Percentiles rank a stretch among this genome's conserved stretches.
Evolutionary conservation across 2,888 invertebrate species (phyloP).

Genomic region (Poecilobothrus nobilitatus): DNA sequence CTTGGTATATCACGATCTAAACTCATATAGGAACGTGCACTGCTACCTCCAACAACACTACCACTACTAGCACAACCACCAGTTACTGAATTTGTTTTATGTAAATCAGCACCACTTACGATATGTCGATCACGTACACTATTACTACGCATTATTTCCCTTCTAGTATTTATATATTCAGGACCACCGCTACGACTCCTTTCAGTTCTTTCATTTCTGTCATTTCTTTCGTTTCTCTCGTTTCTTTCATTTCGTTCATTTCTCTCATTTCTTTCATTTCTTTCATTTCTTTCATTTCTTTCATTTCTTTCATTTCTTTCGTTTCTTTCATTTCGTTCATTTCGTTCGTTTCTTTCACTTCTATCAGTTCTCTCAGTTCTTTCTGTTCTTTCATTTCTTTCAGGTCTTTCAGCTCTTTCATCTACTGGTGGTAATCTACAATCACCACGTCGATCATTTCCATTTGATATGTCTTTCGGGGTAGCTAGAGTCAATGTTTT

Average conservation of each 20-base stretch:
- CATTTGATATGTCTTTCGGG: constrained; percentile 25
- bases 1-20: constrained; percentile 26
- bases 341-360: background rate
- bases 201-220: background rate
- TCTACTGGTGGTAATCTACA: background rate
- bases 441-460: constrained; percentile 17
- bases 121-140: constrained; percentile 28
- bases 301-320: background rate
- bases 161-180: constrained; percentile 21
- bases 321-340: background rate
- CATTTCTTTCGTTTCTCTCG: background rate
- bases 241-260: background rate
- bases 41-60: constrained; percentile 16
- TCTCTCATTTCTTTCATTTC: background rate
- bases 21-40: constrained; percentile 23
- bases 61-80: constrained; percentile 18
- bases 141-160: constrained; percentile 29
- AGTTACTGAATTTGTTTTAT: constrained; percentile 20
- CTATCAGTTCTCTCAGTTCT: background rate
- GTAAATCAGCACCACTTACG: constrained; percentile 15
- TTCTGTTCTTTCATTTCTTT: background rate
- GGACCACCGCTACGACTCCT: constrained; percentile 11
- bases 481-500: constrained; percentile 20
- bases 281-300: background rate
- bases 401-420: background rate